Percentiles rank a stretch among this genome's conserved stretches.
Evolutionary conservation across 2,888 invertebrate species (phyloP).

Genomic region (Acleris emargana): DNA sequence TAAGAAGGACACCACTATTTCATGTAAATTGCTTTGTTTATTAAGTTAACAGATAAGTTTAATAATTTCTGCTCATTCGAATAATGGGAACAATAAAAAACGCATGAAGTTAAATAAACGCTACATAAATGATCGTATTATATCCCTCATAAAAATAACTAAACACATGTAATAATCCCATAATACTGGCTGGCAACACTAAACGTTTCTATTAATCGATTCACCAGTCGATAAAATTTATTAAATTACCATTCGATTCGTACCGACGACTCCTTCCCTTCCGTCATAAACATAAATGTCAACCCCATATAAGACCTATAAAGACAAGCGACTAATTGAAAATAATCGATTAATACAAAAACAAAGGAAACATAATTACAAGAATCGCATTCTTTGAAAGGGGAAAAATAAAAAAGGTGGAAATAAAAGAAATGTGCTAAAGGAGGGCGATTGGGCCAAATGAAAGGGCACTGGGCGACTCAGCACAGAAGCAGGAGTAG

Average conservation of each 20-base stretch:
- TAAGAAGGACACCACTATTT: too few relatives aligned
- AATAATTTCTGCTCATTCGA: too few relatives aligned
- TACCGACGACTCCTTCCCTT: background rate
- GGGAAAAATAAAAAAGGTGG: slow-evolving; percentile 56
- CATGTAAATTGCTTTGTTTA: too few relatives aligned
- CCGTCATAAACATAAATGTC: slow-evolving; percentile 40
- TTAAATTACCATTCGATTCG: background rate
- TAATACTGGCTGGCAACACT: too few relatives aligned
- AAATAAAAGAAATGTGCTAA: slow-evolving; percentile 77
- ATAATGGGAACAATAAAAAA: too few relatives aligned
- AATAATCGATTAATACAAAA: slow-evolving; percentile 36
- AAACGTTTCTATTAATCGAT: too few relatives aligned
- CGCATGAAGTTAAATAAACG: too few relatives aligned
- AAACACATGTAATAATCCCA: too few relatives aligned
- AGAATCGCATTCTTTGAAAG: slow-evolving; percentile 57
- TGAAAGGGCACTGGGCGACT: slow-evolving; percentile 71
- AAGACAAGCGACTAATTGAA: slow-evolving; percentile 48
- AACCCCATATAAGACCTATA: slow-evolving; percentile 18
- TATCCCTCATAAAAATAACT: too few relatives aligned
- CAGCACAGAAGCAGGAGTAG: slow-evolving; percentile 65
- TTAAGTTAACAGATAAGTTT: too few relatives aligned
- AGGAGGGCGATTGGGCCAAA: slow-evolving; percentile 77
- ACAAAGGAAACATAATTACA: slow-evolving; percentile 56
- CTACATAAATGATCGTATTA: too few relatives aligned
- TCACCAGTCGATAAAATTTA: too few relatives aligned